Conservation (phyloP, 2,797 vertebrate species). For the Paratrypauchen microcephalus region DNA sequence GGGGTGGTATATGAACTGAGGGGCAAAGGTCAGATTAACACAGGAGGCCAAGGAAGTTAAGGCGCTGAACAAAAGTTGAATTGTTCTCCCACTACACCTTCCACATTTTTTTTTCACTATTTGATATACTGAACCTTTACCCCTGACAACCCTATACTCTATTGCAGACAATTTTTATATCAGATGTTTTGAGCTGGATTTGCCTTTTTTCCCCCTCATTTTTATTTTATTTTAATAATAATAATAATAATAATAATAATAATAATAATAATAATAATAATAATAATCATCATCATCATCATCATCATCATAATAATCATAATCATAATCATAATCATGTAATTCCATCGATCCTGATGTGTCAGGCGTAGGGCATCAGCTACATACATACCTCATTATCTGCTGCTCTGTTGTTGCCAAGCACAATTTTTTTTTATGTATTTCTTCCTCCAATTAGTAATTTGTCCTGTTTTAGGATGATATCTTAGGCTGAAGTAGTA, state of each 20-base stretch:
- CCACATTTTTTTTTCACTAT: not conserved
- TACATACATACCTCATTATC: conserved; percentile 26
- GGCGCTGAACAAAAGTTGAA: conserved; percentile 13
- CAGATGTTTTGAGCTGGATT: not conserved
- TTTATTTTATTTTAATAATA: not conserved
- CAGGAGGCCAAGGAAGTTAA: conserved; percentile 34
- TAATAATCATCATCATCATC: no score
- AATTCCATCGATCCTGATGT: conserved; percentile 70
- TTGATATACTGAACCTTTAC: not conserved
- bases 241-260: no score
- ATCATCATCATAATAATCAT: no score
- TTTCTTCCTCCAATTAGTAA: conserved; percentile 56
- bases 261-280: no score
- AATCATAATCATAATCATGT: no score
- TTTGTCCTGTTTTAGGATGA: conserved; percentile 64
- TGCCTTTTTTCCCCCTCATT: not conserved
- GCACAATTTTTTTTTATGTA: conserved; percentile 69
- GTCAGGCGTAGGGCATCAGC: conserved; percentile 64
- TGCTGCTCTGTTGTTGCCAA: conserved; percentile 70
- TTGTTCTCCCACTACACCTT: conserved; percentile 7
- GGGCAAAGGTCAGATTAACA: conserved; percentile 64
- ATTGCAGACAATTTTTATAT: not conserved
- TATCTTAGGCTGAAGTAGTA: conserved; percentile 62
- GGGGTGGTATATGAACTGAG: conserved; percentile 41
- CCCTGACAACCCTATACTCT: not conserved